Evolutionary conservation across 1,140 invertebrate genomes (phyloP), one percentile per base, ranked within the genome.

Genomic region (Scaptomyza hsui): DNA sequence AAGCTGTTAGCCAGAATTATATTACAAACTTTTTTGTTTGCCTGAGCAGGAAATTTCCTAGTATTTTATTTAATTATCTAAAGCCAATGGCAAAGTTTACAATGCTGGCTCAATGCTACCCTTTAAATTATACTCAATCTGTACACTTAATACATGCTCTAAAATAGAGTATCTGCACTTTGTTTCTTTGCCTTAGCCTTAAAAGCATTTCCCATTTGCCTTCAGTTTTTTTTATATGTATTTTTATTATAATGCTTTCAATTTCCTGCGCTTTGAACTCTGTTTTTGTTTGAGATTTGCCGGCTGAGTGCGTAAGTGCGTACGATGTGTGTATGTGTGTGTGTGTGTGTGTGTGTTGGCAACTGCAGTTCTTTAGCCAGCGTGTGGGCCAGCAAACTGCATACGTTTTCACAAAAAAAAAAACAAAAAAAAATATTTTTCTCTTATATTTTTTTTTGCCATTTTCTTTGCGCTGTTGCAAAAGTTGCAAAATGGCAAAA

Each of bases 201-300:
- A 9, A 6, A 15, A 18, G 21, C 0, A 18, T 12, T 29, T 64
- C 55, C 16, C 13, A 24, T 18, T 44, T 10, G 16, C 37, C 52
- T 60, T 47, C 45, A 21, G 21, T 51, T 67, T 37, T 37, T n/a
- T 10, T 2, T 29, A 1, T 4, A 1, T 4, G 5, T 29, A 1
- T 37, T 37, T n/a, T 37, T 32, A 39, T 55, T 45, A n/a, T 56
- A 53, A 45, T 75, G 55, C 42, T 65, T 81, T 71, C 69, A 86
- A 85, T 88, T 88, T 81, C 81, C 77, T 86, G 81, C 62, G 53
- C 62, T 85, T 85, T 85, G 81, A 86, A 75, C 52, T 71, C 47
- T 67, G 45, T 35, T 80, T 77, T 85, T 60, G 35, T 77, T 80
- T 70, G 45, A 80, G 73, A 75, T 86, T 75, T 72, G 26, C 48